Evolutionary conservation across 2,797 vertebrate species (phyloP).

Genomic region (Eidolon dupreanum): DNA sequence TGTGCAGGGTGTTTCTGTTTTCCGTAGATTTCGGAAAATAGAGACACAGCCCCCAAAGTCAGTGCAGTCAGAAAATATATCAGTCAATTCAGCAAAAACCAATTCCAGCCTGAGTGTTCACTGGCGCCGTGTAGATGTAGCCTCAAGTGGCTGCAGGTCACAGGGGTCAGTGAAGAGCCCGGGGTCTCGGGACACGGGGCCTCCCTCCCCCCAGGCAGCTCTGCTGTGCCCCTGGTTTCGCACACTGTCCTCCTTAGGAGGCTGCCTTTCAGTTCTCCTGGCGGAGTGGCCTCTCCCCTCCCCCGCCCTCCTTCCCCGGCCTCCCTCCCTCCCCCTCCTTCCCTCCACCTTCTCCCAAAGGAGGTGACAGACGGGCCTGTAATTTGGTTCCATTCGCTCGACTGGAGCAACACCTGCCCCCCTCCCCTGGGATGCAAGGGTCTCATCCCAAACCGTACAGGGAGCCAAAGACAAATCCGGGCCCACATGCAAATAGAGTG

Average conservation of each 20-base stretch:
- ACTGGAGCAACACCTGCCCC: conserved; percentile 99
- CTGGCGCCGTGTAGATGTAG: background rate
- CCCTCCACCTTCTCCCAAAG: conserved; percentile 91
- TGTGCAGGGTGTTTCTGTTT: background rate
- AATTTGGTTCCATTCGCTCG: conserved; percentile 99
- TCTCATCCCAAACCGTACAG: conserved; percentile 88
- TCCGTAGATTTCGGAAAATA: background rate
- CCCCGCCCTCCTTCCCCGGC: conserved; percentile 72
- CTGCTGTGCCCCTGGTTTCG: too few species aligned
- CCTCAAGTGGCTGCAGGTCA: background rate
- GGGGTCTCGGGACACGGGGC: fast-evolving
- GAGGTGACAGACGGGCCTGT: conserved; percentile 98
- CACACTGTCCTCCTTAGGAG: conserved; percentile 70
- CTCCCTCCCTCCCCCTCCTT: conserved; percentile 68
- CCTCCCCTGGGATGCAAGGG: conserved; percentile 91
- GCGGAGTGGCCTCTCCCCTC: conserved; percentile 74
- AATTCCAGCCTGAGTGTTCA: background rate
- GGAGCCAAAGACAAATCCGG: conserved; percentile 87
- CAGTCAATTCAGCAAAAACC: conserved; percentile 31
- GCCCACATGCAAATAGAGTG: conserved; percentile 83
- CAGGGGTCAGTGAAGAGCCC: fast-evolving
- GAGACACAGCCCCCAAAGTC: background rate
- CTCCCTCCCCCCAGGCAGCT: background rate
- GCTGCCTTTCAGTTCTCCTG: conserved; percentile 65
- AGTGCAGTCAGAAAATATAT: conserved; percentile 12